Evolutionary conservation across 2,797 vertebrate genomes (phyloP).

Genomic region (Aldrovandia affinis): DNA sequence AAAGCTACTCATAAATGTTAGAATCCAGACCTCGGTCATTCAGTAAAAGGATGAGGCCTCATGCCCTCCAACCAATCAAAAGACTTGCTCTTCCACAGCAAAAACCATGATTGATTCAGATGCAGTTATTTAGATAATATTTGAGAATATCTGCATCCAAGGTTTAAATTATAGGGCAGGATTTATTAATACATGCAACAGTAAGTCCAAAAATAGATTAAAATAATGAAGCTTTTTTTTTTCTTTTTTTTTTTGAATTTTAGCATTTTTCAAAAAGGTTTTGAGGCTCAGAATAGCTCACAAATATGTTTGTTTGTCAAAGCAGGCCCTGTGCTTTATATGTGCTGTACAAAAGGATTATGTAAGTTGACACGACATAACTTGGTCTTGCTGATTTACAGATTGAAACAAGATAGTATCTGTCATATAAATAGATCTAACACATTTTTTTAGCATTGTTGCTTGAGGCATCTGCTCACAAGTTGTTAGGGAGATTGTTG

Average conservation of each 20-base stretch:
- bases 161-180: too few species aligned
- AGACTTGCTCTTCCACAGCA: too few species aligned
- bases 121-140: too few species aligned
- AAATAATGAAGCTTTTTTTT: too few species aligned
- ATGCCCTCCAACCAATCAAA: too few species aligned
- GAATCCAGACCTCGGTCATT: too few species aligned
- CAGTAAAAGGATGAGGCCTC: too few species aligned
- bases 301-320: not conserved
- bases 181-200: too few species aligned
- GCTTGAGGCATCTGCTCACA: constrained; percentile 8
- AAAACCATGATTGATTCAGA: too few species aligned
- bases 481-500: constrained; percentile 14
- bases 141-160: too few species aligned
- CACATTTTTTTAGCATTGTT: not conserved
- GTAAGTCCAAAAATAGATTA: too few species aligned
- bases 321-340: not conserved
- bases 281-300: not conserved
- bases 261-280: not conserved
- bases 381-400: not conserved
- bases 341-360: not conserved
- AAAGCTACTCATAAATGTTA: too few species aligned
- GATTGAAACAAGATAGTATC: not conserved
- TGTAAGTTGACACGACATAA: not conserved
- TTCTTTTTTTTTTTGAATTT: not conserved
- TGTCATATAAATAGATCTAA: not conserved